These are phyloP conservation scores for Cephus runcator DNA, from an alignment of 2,888 invertebrate genomes.

Conservation along the genomic window DNA sequence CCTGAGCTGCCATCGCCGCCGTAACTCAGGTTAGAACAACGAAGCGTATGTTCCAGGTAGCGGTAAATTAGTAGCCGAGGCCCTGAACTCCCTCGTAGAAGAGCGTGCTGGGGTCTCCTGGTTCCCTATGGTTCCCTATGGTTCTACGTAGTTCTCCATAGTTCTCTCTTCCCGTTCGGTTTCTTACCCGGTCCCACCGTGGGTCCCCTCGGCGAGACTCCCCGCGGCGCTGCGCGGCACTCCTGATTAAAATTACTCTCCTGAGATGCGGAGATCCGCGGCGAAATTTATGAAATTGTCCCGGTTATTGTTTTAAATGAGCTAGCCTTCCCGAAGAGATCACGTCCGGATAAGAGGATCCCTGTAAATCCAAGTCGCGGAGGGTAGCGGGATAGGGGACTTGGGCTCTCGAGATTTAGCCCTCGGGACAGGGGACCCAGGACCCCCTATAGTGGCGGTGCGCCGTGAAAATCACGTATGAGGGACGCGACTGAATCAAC, in stretches of 20 bases:
- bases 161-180: not conserved
- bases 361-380: conserved; percentile 44
- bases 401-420: not conserved
- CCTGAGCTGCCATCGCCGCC: conserved; percentile 44
- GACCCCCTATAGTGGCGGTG: conserved; percentile 43
- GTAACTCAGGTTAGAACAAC: conserved; percentile 57
- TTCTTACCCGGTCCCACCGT: not conserved
- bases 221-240: conserved; percentile 56
- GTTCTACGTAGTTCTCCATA: not conserved
- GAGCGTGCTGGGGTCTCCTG: conserved; percentile 25
- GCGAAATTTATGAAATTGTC: conserved; percentile 62
- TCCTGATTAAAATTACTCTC: conserved; percentile 62
- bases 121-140: conserved; percentile 9
- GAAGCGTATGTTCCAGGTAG: conserved; percentile 54
- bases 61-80: conserved; percentile 58
- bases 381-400: conserved; percentile 4
- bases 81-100: conserved; percentile 46
- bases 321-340: conserved; percentile 53
- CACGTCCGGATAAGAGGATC: conserved; percentile 48
- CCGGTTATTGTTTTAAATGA: conserved; percentile 61
- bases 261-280: conserved; percentile 46
- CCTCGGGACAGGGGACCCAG: conserved; percentile 1
- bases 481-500: conserved; percentile 4
- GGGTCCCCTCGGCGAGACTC: conserved; percentile 33
- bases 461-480: conserved; percentile 37